These are phyloP conservation scores for Xiphophorus couchianus DNA, from an alignment of 2,113 vertebrate species.

Conservation along the genomic window DNA sequence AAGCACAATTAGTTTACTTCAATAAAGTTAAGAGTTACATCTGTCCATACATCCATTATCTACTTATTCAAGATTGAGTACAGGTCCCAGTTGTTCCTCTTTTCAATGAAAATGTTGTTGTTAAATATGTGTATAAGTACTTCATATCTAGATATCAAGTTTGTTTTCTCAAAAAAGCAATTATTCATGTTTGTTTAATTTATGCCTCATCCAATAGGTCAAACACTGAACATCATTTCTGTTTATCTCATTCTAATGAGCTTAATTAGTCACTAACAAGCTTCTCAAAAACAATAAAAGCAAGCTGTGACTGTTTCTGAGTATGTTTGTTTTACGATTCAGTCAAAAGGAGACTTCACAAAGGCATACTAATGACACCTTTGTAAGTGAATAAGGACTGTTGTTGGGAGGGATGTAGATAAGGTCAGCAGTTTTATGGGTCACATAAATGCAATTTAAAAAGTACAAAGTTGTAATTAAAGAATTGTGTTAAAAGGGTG, in stretches of 20 bases:
- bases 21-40: too few relatives aligned
- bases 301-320: slow-evolving; percentile 18
- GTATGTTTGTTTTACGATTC: slow-evolving; percentile 23
- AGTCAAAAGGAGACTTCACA: slow-evolving; percentile 20
- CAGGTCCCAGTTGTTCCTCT: too few relatives aligned
- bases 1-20: too few relatives aligned
- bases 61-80: too few relatives aligned
- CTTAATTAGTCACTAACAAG: slow-evolving; percentile 30
- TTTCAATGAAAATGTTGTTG: too few relatives aligned
- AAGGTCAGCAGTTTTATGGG: neutral
- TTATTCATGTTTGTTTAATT: neutral
- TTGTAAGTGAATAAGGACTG: slow-evolving; percentile 4
- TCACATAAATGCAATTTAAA: too few relatives aligned
- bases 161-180: too few relatives aligned
- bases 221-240: slow-evolving; percentile 10
- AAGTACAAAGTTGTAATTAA: too few relatives aligned
- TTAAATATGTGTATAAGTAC: too few relatives aligned
- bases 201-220: slow-evolving; percentile 3
- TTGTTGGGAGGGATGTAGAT: neutral
- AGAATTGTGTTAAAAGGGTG: too few relatives aligned
- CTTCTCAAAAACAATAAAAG: slow-evolving; percentile 36
- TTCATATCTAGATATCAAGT: too few relatives aligned
- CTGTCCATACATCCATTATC: too few relatives aligned
- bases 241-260: slow-evolving; percentile 23
- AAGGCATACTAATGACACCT: slow-evolving; percentile 36